Percentiles rank a stretch among this genome's conserved stretches.
These are phyloP conservation scores for Muscicapa adusta DNA, from an alignment of 2,113 vertebrate species.

Conservation along the genomic window DNA sequence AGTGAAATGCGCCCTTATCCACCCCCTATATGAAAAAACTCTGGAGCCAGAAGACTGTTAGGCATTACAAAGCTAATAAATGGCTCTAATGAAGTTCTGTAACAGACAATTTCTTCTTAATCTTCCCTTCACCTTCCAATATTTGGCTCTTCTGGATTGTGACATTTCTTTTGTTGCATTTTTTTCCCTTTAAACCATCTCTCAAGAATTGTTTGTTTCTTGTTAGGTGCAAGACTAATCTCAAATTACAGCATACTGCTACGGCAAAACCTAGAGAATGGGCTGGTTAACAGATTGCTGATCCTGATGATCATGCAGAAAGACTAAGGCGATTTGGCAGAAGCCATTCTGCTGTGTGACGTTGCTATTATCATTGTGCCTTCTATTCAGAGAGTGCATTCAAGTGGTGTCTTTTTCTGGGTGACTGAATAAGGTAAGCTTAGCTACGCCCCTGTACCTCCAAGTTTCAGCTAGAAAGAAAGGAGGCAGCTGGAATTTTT, in stretches of 20 bases:
- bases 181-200: not conserved
- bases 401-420: constrained; percentile 43
- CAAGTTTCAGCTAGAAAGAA: constrained; percentile 1
- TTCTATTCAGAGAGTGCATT: constrained; percentile 31
- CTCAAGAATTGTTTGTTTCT: constrained; percentile 10
- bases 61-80: constrained; percentile 63
- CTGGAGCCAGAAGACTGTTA: constrained; percentile 54
- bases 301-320: not conserved
- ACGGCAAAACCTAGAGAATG: not conserved
- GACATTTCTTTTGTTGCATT: not conserved
- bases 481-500: not conserved
- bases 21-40: constrained; percentile 35
- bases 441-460: not conserved
- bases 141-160: not conserved
- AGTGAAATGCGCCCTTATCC: constrained; percentile 65
- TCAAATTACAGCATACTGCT: constrained; percentile 32
- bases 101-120: constrained; percentile 50
- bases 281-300: constrained; percentile 25
- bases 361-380: not conserved
- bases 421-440: constrained; percentile 30
- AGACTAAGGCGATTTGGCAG: constrained; percentile 18
- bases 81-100: constrained; percentile 52
- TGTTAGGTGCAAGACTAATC: not conserved
- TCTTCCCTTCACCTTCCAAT: constrained; percentile 34
- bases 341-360: constrained; percentile 27